Evolutionary conservation across 2,888 invertebrate genomes (phyloP).

Genomic region (Phengaris alcon): DNA sequence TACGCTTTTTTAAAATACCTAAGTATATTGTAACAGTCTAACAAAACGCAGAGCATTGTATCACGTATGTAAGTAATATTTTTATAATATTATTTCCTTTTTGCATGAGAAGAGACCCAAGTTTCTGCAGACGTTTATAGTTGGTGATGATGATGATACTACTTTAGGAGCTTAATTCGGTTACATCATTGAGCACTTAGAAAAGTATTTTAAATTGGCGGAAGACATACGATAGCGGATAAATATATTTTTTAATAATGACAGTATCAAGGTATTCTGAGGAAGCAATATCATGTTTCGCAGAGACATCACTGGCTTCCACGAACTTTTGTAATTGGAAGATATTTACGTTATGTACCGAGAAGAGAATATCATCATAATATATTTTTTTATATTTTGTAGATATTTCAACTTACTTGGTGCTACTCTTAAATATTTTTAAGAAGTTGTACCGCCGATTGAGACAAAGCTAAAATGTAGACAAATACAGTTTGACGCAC

Average conservation of each 20-base stretch:
- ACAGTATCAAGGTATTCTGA: neutral
- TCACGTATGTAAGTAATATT: too few species aligned
- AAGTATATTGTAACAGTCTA: neutral
- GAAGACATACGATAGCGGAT: neutral
- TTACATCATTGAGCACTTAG: neutral
- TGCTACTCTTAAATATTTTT: neutral
- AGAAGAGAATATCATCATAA: neutral
- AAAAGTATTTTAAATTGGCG: neutral
- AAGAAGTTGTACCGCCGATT: neutral
- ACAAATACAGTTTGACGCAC: neutral
- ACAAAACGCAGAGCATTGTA: too few species aligned
- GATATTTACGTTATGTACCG: neutral
- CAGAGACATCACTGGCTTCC: neutral
- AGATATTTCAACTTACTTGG: neutral
- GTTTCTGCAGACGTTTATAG: neutral
- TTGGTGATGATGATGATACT: neutral
- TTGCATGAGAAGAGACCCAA: neutral
- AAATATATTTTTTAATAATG: neutral
- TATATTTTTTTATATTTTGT: neutral
- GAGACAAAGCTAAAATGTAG: neutral
- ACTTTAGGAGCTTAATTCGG: too few species aligned
- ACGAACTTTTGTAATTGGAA: neutral
- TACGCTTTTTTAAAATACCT: neutral
- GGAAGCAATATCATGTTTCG: constrained; percentile 2
- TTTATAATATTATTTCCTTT: too few species aligned